phyloP scores from a whole-genome alignment of 2,797 vertebrate genomes.

The Anas acuta region DNA sequence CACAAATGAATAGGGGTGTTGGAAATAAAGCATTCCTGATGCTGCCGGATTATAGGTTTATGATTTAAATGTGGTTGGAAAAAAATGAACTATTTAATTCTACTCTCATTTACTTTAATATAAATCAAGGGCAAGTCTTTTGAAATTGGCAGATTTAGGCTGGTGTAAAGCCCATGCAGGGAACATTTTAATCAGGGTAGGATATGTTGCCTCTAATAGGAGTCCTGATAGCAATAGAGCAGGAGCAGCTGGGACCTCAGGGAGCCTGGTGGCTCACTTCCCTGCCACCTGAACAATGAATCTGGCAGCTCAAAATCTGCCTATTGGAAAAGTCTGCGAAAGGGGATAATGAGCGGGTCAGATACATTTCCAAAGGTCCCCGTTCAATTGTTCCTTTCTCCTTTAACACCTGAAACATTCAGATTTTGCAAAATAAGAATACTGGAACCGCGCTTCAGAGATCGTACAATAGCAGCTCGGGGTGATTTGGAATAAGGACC shows the following conservation, averaged over 20 bases:
- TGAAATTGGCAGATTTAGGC: background rate
- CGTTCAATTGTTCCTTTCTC: background rate
- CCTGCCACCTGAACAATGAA: constrained; percentile 17
- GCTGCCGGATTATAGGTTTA: background rate
- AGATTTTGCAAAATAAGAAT: background rate
- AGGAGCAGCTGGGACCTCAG: background rate
- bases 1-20: background rate
- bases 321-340: background rate
- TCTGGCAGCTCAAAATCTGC: constrained; percentile 10
- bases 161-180: background rate
- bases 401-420: background rate
- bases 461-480: too few species aligned
- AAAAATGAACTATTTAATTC: background rate
- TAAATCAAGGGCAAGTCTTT: background rate
- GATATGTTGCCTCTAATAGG: background rate
- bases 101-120: background rate
- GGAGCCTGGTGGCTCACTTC: constrained; percentile 24
- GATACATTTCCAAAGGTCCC: background rate
- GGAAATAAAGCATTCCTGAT: background rate
- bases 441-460: too few species aligned
- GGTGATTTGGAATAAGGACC: too few species aligned
- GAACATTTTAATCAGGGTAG: background rate
- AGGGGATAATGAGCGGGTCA: background rate
- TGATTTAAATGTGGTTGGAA: background rate
- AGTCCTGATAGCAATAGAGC: constrained; percentile 4